Base-by-base conservation (phyloP, 1,140 invertebrate genomes). In the Trachelipus rathkii region DNA sequence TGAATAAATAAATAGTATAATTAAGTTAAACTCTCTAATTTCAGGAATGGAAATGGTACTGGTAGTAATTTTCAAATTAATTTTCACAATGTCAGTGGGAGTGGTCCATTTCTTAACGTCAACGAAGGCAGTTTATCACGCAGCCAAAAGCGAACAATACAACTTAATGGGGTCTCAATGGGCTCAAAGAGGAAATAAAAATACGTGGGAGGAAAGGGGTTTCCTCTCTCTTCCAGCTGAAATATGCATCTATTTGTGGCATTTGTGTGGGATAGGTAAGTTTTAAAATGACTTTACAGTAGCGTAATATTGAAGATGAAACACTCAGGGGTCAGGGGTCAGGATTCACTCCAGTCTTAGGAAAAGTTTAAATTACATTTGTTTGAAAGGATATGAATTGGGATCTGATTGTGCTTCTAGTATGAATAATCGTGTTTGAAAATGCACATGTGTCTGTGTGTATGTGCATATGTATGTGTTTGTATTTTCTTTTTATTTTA, bases 51-150 rank as follows among this genome's bases (percentile, higher is more conserved):
- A 66, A 23, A 23, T 46, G 15, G 44, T 81, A 24, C 76, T 76
- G 4, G 75, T 76, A 6, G 77, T 81, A 11, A 43, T 81, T 15
- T 76, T 75, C n/a, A 81, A 81, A 72, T 70, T 81, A n/a, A 44
- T 72, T 15, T 81, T 76, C 69, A 81, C 77, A 45, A 81, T 81
- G 74, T 78, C 79, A 10, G 68, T 81, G 44, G 79, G 79, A 1
- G 79, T 81, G 9, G 77, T 81, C 10, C 79, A 81, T 44, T 81
- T 78, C 73, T 67, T 77, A 33, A 76, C 79, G 7, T 77, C 72
- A 33, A 81, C 77, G 74, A 81, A 81, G 43, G 8, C 77, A 10
- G 79, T 76, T n/a, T 81, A 77, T 74, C 79, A 81, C 50, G 50
- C 78, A 0, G 77, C 77, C 6, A 78, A 78, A 53, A 75, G 72